Evolutionary conservation across 2,888 invertebrate species (phyloP).

Genomic region (Acanthosepion lycidas): DNA sequence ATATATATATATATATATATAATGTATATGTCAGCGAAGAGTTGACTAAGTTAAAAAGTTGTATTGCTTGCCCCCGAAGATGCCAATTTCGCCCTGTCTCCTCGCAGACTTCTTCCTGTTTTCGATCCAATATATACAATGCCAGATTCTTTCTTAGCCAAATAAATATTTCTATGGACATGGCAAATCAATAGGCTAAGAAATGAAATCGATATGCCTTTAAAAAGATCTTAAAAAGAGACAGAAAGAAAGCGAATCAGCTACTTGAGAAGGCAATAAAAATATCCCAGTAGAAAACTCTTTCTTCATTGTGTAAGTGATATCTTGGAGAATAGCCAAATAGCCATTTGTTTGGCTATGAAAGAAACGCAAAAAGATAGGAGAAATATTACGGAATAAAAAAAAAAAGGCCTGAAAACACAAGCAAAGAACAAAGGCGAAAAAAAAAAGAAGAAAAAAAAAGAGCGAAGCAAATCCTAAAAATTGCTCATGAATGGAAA

Average conservation of each 20-base stretch:
- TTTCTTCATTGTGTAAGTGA: neutral
- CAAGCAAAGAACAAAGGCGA: neutral
- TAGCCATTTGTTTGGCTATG: slow-evolving; percentile 15
- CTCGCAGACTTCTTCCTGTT: neutral
- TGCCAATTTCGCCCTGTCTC: slow-evolving; percentile 18
- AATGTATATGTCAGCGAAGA: neutral
- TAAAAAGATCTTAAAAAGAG: neutral
- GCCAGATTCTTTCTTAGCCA: neutral
- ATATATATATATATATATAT: neutral
- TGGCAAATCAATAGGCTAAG: neutral
- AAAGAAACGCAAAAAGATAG: neutral
- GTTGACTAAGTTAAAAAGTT: neutral
- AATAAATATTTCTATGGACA: slow-evolving; percentile 20
- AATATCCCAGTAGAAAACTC: slow-evolving; percentile 16
- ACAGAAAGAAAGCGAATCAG: neutral
- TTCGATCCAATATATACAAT: neutral
- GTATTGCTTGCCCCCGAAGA: neutral
- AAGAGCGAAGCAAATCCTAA: neutral
- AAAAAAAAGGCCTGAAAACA: neutral
- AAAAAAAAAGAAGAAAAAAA: neutral
- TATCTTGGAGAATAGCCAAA: neutral
- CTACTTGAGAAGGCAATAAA: slow-evolving; percentile 33
- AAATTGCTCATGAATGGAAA: neutral
- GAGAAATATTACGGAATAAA: neutral
- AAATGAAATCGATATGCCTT: slow-evolving; percentile 21